Evolutionary conservation across 1,140 invertebrate genomes (phyloP).

Genomic region (Zaprionus nigranus): DNA sequence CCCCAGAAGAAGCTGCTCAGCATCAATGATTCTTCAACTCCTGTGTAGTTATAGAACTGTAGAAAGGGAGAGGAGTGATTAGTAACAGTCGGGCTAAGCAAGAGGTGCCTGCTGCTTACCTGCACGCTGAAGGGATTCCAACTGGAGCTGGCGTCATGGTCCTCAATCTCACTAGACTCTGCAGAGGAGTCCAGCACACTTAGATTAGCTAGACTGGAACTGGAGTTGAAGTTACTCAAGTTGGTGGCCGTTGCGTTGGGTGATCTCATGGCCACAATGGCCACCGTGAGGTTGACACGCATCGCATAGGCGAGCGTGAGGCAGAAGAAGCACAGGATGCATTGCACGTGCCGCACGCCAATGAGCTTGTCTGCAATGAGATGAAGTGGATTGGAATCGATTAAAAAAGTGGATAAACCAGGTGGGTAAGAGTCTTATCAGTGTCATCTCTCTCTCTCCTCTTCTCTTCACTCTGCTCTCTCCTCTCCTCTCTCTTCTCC

Average conservation of each 20-base stretch:
- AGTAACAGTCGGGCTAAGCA: not conserved
- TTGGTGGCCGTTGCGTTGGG: slow-evolving; percentile 47
- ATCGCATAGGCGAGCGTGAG: slow-evolving; percentile 88
- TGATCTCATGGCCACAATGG: slow-evolving; percentile 84
- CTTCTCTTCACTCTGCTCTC: not conserved
- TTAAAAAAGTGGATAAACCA: not conserved
- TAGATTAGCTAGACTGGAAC: not conserved
- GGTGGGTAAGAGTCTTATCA: not conserved
- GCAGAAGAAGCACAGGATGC: slow-evolving; percentile 88
- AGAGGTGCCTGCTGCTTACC: slow-evolving; percentile 10
- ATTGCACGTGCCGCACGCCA: slow-evolving; percentile 88
- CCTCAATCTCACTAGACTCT: not conserved
- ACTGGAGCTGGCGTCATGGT: not conserved
- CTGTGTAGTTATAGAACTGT: slow-evolving; percentile 46
- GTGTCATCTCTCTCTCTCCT: not conserved
- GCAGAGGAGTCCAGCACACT: not conserved
- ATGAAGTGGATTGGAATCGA: not conserved
- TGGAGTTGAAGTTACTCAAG: not conserved
- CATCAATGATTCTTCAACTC: slow-evolving; percentile 51
- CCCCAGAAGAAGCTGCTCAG: slow-evolving; percentile 88
- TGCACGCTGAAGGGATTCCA: not conserved
- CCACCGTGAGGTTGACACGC: slow-evolving; percentile 89
- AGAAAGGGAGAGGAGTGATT: not conserved
- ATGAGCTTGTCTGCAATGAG: slow-evolving; percentile 67
- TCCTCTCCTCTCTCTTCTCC: not conserved